phyloP scores from a whole-genome alignment of 2,797 vertebrate genomes.

The Pogonophryne albipinna region DNA sequence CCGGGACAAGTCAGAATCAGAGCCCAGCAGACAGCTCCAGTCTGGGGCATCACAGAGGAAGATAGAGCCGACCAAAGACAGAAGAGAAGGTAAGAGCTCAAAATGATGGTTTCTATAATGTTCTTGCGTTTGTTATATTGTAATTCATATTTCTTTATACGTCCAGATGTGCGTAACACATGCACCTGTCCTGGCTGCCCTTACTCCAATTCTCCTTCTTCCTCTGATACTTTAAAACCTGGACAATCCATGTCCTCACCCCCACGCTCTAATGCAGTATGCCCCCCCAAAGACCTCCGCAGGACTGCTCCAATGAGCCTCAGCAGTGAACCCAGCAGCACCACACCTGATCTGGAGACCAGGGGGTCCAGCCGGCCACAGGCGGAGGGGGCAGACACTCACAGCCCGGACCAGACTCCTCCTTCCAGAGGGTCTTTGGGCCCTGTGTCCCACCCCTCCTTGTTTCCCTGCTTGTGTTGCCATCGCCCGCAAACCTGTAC shows the following conservation, averaged over 20 bases:
- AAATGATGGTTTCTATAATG: accelerated
- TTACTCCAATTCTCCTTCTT: constrained; percentile 64
- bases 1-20: constrained; percentile 63
- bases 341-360: constrained; percentile 23
- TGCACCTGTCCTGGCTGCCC: constrained; percentile 85
- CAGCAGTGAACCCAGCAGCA: constrained; percentile 56
- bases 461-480: constrained; percentile 84
- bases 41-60: constrained; percentile 56
- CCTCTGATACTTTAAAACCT: constrained; percentile 71
- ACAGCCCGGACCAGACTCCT: constrained; percentile 31
- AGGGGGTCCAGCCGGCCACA: constrained; percentile 35
- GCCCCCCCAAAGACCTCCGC: constrained; percentile 69
- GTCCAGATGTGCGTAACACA: constrained; percentile 68
- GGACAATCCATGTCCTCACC: constrained; percentile 46
- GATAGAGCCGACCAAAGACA: constrained; percentile 49
- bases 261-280: constrained; percentile 5
- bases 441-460: constrained; percentile 67
- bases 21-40: constrained; percentile 25
- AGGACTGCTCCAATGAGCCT: constrained; percentile 51
- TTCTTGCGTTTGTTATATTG: not conserved
- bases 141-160: constrained; percentile 1
- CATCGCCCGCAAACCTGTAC: constrained; percentile 76
- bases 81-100: constrained; percentile 56
- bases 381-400: constrained; percentile 57
- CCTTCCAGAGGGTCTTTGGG: constrained; percentile 46